A percentile compares a stretch with the other conserved stretches of the same genome.
These are phyloP conservation scores for Berghia stephanieae DNA, from an alignment of 1,140 invertebrate species.

Conservation along the genomic window DNA sequence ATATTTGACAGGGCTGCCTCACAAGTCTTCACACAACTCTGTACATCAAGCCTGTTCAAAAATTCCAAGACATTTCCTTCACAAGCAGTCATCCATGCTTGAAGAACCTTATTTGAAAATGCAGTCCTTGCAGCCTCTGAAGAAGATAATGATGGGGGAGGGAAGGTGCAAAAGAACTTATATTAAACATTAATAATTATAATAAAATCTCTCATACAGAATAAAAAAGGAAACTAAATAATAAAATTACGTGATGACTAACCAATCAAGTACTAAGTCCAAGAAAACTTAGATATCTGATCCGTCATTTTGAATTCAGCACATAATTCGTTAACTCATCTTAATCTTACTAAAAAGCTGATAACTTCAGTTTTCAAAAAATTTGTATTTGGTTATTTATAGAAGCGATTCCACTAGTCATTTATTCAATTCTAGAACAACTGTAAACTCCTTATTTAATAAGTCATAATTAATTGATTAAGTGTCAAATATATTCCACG, in stretches of 20 bases:
- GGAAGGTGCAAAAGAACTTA: not conserved
- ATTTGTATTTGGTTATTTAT: too few relatives aligned
- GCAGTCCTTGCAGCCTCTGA: constrained; percentile 60
- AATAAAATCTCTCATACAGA: not conserved
- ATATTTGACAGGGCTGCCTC: constrained; percentile 66
- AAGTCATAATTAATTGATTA: too few relatives aligned
- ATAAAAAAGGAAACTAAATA: not conserved
- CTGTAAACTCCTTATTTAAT: too few relatives aligned
- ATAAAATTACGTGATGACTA: not conserved
- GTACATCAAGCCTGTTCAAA: constrained; percentile 73
- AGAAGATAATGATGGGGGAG: not conserved
- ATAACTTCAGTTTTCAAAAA: too few relatives aligned
- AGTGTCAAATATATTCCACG: too few relatives aligned
- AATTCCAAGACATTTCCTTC: constrained; percentile 73
- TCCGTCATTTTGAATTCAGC: not conserved
- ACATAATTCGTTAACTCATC: too few relatives aligned
- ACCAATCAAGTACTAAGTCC: too few relatives aligned
- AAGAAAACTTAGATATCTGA: not conserved
- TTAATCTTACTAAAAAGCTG: too few relatives aligned
- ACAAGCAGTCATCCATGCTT: constrained; percentile 75
- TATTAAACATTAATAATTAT: not conserved
- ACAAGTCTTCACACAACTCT: constrained; percentile 67
- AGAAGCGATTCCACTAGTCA: too few relatives aligned
- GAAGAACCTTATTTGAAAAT: constrained; percentile 66
- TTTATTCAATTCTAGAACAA: too few relatives aligned